phyloP scores from a whole-genome alignment of 64 coral and sea anemone species.

The Montipora efflorescens region DNA sequence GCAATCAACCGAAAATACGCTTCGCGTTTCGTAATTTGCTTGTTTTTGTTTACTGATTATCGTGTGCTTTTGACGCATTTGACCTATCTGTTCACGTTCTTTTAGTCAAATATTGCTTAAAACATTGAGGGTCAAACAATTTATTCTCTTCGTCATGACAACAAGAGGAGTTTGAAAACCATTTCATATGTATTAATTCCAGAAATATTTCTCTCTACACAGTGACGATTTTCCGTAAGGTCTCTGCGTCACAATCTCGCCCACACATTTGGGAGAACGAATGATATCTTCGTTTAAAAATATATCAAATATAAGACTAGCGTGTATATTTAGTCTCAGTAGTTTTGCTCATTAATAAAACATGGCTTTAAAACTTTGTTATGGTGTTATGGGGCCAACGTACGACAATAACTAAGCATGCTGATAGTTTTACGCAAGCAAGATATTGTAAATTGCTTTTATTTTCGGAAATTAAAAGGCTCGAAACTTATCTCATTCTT shows the following conservation, averaged over 20 bases:
- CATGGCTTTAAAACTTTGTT: background rate
- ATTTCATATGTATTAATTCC: background rate
- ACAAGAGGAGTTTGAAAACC: background rate
- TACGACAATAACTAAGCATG: background rate
- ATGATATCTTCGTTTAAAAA: background rate
- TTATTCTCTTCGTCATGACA: background rate
- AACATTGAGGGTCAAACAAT: background rate
- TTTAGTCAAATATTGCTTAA: background rate
- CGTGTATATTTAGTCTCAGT: conserved; percentile 28
- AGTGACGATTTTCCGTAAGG: conserved; percentile 31
- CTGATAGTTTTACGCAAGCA: background rate
- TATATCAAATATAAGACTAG: conserved; percentile 9
- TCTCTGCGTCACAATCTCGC: conserved; percentile 24
- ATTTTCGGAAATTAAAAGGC: background rate
- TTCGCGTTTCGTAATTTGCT: background rate
- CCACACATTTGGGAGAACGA: background rate
- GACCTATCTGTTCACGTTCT: background rate
- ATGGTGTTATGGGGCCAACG: background rate
- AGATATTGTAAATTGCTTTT: background rate
- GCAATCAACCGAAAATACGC: background rate
- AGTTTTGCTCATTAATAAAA: conserved; percentile 16
- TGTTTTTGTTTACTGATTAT: background rate
- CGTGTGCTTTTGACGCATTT: background rate
- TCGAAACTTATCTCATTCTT: background rate
- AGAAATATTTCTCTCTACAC: background rate